Evolutionary conservation across 1,140 invertebrate genomes (phyloP), one percentile per base, ranked within the genome.

Genomic region (Eriosoma lanigerum): DNA sequence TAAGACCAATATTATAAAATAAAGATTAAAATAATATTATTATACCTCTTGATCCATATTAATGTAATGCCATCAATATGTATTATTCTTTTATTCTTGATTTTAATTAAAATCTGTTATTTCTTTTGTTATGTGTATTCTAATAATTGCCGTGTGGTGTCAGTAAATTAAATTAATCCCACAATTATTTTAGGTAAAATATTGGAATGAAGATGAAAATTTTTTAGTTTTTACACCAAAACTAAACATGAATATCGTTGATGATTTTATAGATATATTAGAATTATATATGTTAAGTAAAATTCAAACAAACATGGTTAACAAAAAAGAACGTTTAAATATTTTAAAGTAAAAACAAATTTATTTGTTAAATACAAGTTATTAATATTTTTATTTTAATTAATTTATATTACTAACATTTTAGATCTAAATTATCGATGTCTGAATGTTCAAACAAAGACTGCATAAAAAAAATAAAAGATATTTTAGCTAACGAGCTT

Each of bases 141-240:
- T n/a, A n/a, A n/a, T n/a, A n/a, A n/a, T n/a, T n/a, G n/a, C n/a
- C n/a, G n/a, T n/a, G n/a, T n/a, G n/a, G n/a, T n/a, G n/a, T n/a
- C n/a, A n/a, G n/a, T n/a, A n/a, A n/a, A n/a, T n/a, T n/a, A n/a
- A n/a, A n/a, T n/a, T n/a, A n/a, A n/a, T 21, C 19, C 10, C 10
- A 48, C 26, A 0, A 8, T 60, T 26, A 26, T 78, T 46, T 62
- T 26, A 78, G 75, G 48, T 9, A n/a, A 62, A 78, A 62, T 78
- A 78, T 78, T 78, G 75, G 75, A 78, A 60, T n/a, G 21, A 19
- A 10, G 75, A 78, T 48, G 56, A 62, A 4, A 78, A 78, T 62
- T 78, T 78, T 48, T 3, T 32, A 26, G 10, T 78, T 62, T 4
- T 26, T 46, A 5, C 24, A 5, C 21, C 58, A 46, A 62, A 78